Evolutionary conservation across 2,797 vertebrate species (phyloP), one percentile per base, ranked within the genome.

Genomic region (Iguana delicatissima): DNA sequence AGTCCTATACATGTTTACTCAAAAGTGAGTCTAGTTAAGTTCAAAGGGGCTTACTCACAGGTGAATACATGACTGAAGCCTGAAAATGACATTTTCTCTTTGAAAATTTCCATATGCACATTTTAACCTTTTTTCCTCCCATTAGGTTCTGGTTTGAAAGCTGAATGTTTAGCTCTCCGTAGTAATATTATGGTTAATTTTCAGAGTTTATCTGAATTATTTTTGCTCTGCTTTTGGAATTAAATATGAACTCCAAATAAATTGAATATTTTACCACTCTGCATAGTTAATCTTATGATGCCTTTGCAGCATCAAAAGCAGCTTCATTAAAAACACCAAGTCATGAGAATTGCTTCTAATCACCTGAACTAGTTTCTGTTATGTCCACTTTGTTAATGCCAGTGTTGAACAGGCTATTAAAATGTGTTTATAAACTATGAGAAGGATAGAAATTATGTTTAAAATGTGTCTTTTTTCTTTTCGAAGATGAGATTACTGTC

Each of bases 341-440:
- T 90, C 73, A 89, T 20, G 50, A 13, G 76, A 89, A 86, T 18
- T 79, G 10, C 24, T 46, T 42, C 64, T 73, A 90, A 92, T 88
- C 26, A 80, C 9, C 55, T 92, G 55, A 88, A 50, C 13, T 4
- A 38, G 46, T 79, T 29, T 46, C 64, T 10, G 46, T 10, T 80
- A 80, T 8, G 13, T 79, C 42, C 32, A 5, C 20, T 35, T 16
- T 69, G 76, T 77, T 88, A 90, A 59, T 67, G 35, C 29, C 80
- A 92, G 67, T 55, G 82, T 13, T 42, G 24, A 26, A 91, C 38
- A 57, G 81, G 59, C 59, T n/a, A 86, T 7, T 81, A 91, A 90
- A 89, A 89, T 69, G 38, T 0, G 85, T 38, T 86, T 59, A 50
- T 38, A 38, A 73, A 59, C 59, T 76, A 20, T 2, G 29, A 14